A percentile compares a stretch with the other conserved stretches of the same genome.
Conservation (phyloP, 2,113 vertebrate genomes). For the Lycaon pictus region DNA sequence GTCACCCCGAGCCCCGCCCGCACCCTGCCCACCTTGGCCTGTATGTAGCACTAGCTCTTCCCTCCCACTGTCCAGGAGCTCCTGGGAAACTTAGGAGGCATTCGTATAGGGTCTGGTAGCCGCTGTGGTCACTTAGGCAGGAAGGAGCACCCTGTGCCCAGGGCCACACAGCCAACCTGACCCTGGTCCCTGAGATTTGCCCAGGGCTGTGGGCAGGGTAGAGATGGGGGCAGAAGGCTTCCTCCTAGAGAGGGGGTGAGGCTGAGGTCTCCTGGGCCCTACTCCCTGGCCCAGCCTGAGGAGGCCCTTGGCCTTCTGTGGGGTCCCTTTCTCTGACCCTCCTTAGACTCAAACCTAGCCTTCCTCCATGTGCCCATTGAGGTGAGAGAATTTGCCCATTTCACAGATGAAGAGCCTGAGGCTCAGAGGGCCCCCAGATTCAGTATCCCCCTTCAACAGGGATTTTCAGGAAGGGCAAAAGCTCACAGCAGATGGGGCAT, state of each 20-base stretch:
- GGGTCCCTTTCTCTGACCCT: background rate
- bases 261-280: background rate
- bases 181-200: background rate
- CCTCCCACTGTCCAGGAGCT: background rate
- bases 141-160: background rate
- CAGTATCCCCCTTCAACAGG: background rate
- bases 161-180: background rate
- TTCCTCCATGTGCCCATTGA: background rate
- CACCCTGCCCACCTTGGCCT: slow-evolving; percentile 42
- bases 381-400: background rate
- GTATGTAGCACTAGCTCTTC: slow-evolving; percentile 60
- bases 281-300: background rate
- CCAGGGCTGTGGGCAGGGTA: background rate
- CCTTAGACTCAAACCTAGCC: background rate
- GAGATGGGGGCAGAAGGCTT: background rate
- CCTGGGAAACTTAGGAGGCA: background rate
- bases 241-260: background rate
- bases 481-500: background rate
- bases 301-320: background rate
- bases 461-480: background rate
- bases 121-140: background rate
- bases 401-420: slow-evolving; percentile 28
- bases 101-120: background rate
- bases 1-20: background rate
- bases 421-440: background rate